Conservation (phyloP, 2,113 vertebrate genomes). For the Morone saxatilis region DNA sequence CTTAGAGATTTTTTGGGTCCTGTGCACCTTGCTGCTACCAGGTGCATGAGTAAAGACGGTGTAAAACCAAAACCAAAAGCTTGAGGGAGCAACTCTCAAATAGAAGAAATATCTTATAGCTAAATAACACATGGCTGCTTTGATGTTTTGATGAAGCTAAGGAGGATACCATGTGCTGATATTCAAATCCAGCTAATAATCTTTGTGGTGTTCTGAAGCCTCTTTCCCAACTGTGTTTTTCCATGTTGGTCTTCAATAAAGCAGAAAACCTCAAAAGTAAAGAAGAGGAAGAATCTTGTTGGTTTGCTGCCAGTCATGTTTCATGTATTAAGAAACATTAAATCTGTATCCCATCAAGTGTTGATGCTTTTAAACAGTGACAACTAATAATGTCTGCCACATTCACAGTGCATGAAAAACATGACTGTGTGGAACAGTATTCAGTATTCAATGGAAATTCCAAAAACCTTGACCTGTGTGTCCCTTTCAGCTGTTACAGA, state of each 20-base stretch:
- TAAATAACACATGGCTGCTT: constrained; percentile 31
- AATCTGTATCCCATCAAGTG: neutral
- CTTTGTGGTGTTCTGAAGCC: neutral
- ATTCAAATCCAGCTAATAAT: constrained; percentile 12
- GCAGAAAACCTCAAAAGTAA: neutral
- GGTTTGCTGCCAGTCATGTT: neutral
- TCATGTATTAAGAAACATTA: neutral
- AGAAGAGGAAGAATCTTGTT: neutral
- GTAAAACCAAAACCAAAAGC: constrained; percentile 18
- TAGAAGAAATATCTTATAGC: constrained; percentile 4
- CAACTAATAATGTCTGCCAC: neutral
- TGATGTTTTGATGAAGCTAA: constrained; percentile 3
- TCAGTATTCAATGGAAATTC: neutral
- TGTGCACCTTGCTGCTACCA: constrained; percentile 61
- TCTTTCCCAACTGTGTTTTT: neutral
- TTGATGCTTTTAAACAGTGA: neutral
- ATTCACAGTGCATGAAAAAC: neutral
- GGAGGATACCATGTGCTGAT: constrained; percentile 29
- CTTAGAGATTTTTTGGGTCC: constrained; percentile 38
- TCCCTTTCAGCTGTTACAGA: neutral
- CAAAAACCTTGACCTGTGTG: neutral
- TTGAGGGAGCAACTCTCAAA: constrained; percentile 4
- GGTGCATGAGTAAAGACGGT: constrained; percentile 31
- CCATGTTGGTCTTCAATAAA: neutral
- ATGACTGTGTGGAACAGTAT: no score